Base-by-base conservation (phyloP, 1,140 invertebrate genomes). In the Halotydeus destructor region DNA sequence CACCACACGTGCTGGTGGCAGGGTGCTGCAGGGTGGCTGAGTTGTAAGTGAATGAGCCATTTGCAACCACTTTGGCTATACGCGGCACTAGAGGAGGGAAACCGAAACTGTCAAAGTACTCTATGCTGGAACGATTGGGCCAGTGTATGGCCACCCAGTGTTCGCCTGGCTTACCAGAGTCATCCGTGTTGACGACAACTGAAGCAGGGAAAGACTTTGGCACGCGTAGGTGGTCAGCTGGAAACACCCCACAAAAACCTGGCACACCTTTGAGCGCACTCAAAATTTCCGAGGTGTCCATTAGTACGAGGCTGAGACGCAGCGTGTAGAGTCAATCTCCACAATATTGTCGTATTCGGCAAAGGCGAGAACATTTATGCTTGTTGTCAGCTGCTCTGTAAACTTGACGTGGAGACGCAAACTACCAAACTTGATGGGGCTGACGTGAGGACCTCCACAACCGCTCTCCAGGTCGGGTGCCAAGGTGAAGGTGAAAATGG, bases 101-200 rank as follows among this genome's bases (percentile, higher is more conserved):
- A 3, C 38, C 38, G 19, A 27, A 39, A 2, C 25, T 28, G 30
- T 39, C 38, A 27, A 39, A 39, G 9, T 39, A 39, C 30, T 39
- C 38, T 6, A 24, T 12, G 1, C 2, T 4, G 18, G 6, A 21
- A 2, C 5, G 1, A 4, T n/a, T 22, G 11, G 14, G 11, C 4
- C 12, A 28, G 3, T 11, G 11, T 11, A 39, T 1, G 30, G 38
- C 38, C 5, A 39, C 24, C 38, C 38, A 39, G 19, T 39, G 38
- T 26, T 11, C 22, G 3, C 38, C 38, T 2, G 38, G 38, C 12
- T 4, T 1, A 16, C 4, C n/a, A 1, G 38, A 23, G 11, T 9
- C 5, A 26, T 39, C 23, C 1, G 38, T 39, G 16, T 39, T 39
- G 3, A 39, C 16, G 19, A 39, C 9, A n/a, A 26, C n/a, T 8